Base-by-base conservation (phyloP, 2,888 invertebrate species). In the Lasiommata megera region DNA sequence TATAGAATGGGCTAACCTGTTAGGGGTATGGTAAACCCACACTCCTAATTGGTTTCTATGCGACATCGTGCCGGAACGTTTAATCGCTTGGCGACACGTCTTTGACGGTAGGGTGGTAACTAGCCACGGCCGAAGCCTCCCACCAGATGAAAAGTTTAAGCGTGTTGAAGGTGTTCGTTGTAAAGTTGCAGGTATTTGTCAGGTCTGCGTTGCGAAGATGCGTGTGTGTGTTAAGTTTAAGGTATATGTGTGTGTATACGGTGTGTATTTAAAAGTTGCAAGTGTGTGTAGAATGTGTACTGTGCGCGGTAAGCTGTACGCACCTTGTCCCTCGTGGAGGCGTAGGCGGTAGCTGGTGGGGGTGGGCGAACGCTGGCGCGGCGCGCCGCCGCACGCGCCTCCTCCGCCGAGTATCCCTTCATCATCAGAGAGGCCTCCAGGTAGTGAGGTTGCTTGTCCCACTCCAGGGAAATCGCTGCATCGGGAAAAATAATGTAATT, bases 351-450 rank as follows among this genome's bases (percentile, higher is more conserved):
- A 90, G 86, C 85, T 87, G 78, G 79, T 76, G 82, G 84, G 80
- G 80, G 79, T 74, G 82, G 82, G 89, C 90, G 86, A 88, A 76
- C 70, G 74, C 67, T 68, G 71, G 81, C 72, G 68, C 82, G 80
- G 67, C 68, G 73, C 73, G 86, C 85, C 71, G 82, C 85, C 73
- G 68, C 84, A 64, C 84, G 88, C 79, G 92, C 90, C 76, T 89
- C 88, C 82, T 85, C 86, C 84, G 84, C 87, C 62, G 82, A 83
- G 88, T 91, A 91, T 57, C 91, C 95, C 94, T 92, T 95, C 95
- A 94, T 96, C 96, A 94, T 96, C 96, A 94, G 95, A 95, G 96
- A 96, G 95, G 93, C 96, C 94, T 94, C 94, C 93, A 90, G 89
- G 91, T 91, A 91, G 83, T 91, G 91, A 91, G 91, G 91, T 80